A percentile compares a stretch with the other conserved stretches of the same genome.
Conservation (phyloP, 2,888 invertebrate species). For the Gymnosoma rotundatum region DNA sequence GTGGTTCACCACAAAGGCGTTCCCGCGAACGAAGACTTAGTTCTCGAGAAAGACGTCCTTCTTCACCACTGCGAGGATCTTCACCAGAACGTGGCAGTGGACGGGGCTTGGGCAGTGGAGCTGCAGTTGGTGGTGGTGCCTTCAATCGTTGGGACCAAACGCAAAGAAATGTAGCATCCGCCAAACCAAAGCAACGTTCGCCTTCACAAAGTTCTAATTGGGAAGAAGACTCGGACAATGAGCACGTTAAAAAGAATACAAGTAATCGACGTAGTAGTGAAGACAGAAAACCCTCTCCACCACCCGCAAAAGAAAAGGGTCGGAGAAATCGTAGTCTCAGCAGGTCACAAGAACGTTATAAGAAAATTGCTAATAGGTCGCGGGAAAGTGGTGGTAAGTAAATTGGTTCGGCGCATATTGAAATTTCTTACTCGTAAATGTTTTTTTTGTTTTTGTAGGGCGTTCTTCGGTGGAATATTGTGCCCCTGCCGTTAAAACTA, state of each 20-base stretch:
- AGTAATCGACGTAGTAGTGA: constrained; percentile 41
- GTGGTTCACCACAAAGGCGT: constrained; percentile 77
- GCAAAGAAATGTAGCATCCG: constrained; percentile 68
- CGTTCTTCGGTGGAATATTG: constrained; percentile 78
- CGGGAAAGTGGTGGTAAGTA: constrained; percentile 61
- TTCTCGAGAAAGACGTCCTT: constrained; percentile 71
- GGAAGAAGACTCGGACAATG: constrained; percentile 71
- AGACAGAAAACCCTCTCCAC: constrained; percentile 62
- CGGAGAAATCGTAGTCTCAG: constrained; percentile 73
- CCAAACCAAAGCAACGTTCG: constrained; percentile 71
- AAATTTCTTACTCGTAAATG: background rate
- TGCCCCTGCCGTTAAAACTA: constrained; percentile 76
- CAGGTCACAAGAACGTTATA: constrained; percentile 72
- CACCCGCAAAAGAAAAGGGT: constrained; percentile 66
- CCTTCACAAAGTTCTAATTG: constrained; percentile 76
- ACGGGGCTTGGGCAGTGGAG: constrained; percentile 17
- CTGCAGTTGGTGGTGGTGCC: constrained; percentile 66
- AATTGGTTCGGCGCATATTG: background rate
- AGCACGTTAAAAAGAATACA: constrained; percentile 33
- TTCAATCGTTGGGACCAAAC: constrained; percentile 77
- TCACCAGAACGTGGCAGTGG: constrained; percentile 71
- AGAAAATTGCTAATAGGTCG: constrained; percentile 67
- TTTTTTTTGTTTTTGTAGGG: constrained; percentile 56
- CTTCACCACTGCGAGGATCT: constrained; percentile 78
- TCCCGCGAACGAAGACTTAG: constrained; percentile 75